These are phyloP conservation scores for Peromyscus eremicus DNA, from an alignment of 2,797 vertebrate genomes.

Conservation along the genomic window DNA sequence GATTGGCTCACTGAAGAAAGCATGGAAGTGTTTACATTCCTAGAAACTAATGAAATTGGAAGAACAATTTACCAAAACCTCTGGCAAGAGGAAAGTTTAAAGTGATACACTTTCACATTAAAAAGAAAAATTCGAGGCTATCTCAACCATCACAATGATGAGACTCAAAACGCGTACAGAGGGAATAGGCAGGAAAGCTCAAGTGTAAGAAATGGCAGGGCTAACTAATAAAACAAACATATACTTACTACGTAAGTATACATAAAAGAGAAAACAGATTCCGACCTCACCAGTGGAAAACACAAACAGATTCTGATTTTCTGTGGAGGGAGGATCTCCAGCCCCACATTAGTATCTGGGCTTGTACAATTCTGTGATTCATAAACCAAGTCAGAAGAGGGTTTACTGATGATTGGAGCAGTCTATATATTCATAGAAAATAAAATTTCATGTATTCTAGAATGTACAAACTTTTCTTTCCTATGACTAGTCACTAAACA, in stretches of 20 bases:
- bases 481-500: not conserved
- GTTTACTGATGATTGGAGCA: not conserved
- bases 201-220: not conserved
- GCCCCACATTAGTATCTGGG: slow-evolving; percentile 52
- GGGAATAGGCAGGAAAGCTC: not conserved
- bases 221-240: slow-evolving; percentile 86
- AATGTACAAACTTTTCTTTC: not conserved
- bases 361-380: slow-evolving; percentile 76
- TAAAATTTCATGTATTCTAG: not conserved
- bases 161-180: not conserved
- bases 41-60: not conserved
- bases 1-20: not conserved
- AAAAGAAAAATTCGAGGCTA: not conserved
- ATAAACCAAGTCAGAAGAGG: slow-evolving; percentile 79
- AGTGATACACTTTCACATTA: not conserved
- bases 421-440: not conserved
- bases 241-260: slow-evolving; percentile 89
- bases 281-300: slow-evolving; percentile 82
- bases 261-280: slow-evolving; percentile 85
- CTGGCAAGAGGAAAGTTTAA: not conserved
- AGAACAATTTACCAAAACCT: not conserved
- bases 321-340: slow-evolving; percentile 79
- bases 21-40: not conserved
- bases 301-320: slow-evolving; percentile 85
- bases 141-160: not conserved